A percentile compares a stretch with the other conserved stretches of the same genome.
phyloP scores from a whole-genome alignment of 2,797 vertebrate genomes.

The Artibeus lituratus region DNA sequence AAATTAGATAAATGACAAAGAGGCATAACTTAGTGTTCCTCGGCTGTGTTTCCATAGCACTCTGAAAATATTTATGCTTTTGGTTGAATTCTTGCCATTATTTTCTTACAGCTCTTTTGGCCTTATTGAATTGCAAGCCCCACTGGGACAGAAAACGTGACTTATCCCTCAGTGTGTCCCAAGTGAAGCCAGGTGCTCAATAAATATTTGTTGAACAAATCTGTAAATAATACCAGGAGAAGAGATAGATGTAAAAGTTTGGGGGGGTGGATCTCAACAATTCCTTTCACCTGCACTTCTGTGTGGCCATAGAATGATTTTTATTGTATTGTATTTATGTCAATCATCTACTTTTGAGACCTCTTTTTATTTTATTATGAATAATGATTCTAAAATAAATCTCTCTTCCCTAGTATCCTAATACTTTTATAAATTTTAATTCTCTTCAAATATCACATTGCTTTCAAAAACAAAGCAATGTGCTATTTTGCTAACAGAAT shows the following conservation, averaged over 20 bases:
- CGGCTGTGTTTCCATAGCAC: background rate
- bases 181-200: conserved; percentile 19
- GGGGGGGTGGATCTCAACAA: background rate
- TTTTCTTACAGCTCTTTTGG: conserved; percentile 27
- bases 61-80: background rate
- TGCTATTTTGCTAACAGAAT: no score
- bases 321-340: background rate
- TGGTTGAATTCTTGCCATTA: conserved; percentile 25
- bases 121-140: conserved; percentile 37
- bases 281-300: background rate
- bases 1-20: conserved; percentile 3
- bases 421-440: conserved; percentile 19
- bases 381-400: background rate
- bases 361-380: conserved; percentile 21
- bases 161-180: conserved; percentile 28
- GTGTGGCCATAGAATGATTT: background rate
- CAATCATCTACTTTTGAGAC: background rate
- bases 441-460: background rate
- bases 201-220: conserved; percentile 57
- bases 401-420: background rate
- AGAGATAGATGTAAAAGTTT: background rate
- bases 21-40: background rate
- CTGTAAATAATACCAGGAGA: conserved; percentile 24
- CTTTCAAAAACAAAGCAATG: background rate
- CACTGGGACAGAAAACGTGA: conserved; percentile 40